These are phyloP conservation scores for Corythornis cristatus DNA, from an alignment of 2,113 vertebrate genomes.

Conservation along the genomic window DNA sequence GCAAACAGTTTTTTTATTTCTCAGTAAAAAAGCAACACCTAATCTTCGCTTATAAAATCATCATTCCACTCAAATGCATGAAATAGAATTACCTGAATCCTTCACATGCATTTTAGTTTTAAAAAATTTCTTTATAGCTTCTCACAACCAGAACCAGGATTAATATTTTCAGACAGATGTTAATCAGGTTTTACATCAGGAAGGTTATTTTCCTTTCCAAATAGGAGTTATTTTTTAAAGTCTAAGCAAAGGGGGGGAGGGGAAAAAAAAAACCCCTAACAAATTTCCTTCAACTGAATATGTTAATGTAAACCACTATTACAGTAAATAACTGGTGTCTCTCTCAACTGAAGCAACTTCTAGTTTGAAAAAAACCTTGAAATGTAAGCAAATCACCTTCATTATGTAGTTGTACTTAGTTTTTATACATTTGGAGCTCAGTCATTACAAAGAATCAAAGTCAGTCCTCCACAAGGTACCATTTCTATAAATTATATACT, in stretches of 20 bases:
- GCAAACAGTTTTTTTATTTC: background rate
- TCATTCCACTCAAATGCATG: background rate
- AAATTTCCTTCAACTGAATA: background rate
- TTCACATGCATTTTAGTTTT: background rate
- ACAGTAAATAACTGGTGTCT: background rate
- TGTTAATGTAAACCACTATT: background rate
- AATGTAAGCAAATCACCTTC: conserved; percentile 6
- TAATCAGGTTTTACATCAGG: background rate
- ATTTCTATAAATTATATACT: conserved; percentile 1
- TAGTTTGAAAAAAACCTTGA: background rate
- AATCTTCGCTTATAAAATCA: background rate
- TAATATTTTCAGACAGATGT: background rate
- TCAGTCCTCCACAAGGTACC: background rate
- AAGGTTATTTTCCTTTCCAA: background rate
- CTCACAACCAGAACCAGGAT: background rate
- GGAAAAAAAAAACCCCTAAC: background rate
- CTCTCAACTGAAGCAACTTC: background rate
- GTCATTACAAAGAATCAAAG: conserved; percentile 5
- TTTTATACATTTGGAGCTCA: background rate
- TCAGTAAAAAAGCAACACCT: background rate
- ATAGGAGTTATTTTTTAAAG: background rate
- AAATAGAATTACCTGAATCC: background rate
- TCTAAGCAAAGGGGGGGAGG: background rate
- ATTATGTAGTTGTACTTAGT: background rate
- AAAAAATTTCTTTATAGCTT: background rate